These are phyloP conservation scores for Allacma fusca DNA, from an alignment of 2,888 invertebrate species.

Conservation along the genomic window DNA sequence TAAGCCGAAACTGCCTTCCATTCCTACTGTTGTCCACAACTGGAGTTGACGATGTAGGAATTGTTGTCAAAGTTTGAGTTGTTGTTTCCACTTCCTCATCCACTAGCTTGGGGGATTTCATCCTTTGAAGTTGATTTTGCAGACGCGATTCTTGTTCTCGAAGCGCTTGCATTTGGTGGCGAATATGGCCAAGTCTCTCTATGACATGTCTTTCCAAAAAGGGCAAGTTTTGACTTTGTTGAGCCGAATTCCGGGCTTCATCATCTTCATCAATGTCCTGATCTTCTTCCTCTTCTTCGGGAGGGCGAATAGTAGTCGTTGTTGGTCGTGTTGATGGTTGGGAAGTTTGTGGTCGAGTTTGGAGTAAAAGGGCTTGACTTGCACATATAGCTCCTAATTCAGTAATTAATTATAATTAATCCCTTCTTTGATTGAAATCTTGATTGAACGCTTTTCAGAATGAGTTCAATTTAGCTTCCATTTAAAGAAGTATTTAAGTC, in stretches of 20 bases:
- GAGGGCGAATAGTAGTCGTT: neutral
- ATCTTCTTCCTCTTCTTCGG: slow-evolving; percentile 1
- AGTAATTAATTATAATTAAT: too few relatives aligned
- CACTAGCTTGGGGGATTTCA: slow-evolving; percentile 17
- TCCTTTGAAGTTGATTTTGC: slow-evolving; percentile 16
- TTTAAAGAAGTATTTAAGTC: too few relatives aligned
- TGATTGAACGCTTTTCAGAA: too few relatives aligned
- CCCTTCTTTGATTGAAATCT: too few relatives aligned
- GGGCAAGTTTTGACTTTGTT: slow-evolving; percentile 8
- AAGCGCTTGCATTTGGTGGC: slow-evolving; percentile 29
- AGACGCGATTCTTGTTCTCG: slow-evolving; percentile 35
- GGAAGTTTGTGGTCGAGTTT: too few relatives aligned
- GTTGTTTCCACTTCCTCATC: neutral
- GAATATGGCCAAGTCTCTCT: slow-evolving; percentile 25
- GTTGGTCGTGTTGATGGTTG: too few relatives aligned
- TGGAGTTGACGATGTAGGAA: neutral
- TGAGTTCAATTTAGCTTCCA: too few relatives aligned
- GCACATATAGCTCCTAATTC: too few relatives aligned
- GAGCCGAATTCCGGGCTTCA: neutral
- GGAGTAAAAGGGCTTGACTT: slow-evolving; percentile 30
- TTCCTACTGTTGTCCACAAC: neutral
- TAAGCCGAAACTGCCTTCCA: neutral
- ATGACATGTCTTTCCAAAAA: slow-evolving; percentile 1
- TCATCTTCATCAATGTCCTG: slow-evolving; percentile 11
- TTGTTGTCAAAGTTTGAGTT: neutral